Percentiles rank a stretch among this genome's conserved stretches.
Evolutionary conservation across 1,140 invertebrate genomes (phyloP).

Genomic region (Orussus abietinus): DNA sequence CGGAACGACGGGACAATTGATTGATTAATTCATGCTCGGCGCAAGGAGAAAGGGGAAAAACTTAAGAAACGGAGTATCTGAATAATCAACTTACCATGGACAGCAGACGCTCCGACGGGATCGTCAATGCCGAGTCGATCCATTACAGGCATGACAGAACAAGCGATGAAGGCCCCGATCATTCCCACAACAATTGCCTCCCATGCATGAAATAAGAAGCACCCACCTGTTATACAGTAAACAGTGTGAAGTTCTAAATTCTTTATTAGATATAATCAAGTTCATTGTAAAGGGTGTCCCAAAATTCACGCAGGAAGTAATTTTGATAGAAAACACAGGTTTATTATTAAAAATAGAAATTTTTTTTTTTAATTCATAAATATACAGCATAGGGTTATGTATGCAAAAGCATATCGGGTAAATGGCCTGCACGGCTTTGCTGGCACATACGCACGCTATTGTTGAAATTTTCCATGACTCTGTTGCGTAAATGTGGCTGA

Average conservation of each 20-base stretch:
- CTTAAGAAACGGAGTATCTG: neutral
- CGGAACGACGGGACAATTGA: conserved; percentile 3
- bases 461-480: conserved; percentile 6
- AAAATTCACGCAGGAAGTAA: conserved; percentile 11
- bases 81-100: conserved; percentile 63
- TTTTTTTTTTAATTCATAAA: conserved; percentile 15
- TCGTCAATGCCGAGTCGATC: conserved; percentile 80
- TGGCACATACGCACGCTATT: too few species aligned
- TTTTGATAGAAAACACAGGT: conserved; percentile 15
- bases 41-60: conserved; percentile 1
- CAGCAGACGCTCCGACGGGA: conserved; percentile 85
- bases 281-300: conserved; percentile 10
- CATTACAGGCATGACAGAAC: conserved; percentile 67
- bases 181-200: conserved; percentile 80
- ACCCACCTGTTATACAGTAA: conserved; percentile 63
- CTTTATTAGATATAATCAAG: too few species aligned
- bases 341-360: conserved; percentile 9
- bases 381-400: too few species aligned
- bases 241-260: too few species aligned
- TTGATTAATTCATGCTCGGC: neutral
- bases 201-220: conserved; percentile 82
- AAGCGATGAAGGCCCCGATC: conserved; percentile 72
- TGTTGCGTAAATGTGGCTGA: too few species aligned
- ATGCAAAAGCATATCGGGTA: conserved; percentile 10
- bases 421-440: conserved; percentile 13